Percentiles rank a stretch among this genome's conserved stretches.
Evolutionary conservation across 2,113 vertebrate genomes (phyloP).

Genomic region (Mesitornis unicolor): DNA sequence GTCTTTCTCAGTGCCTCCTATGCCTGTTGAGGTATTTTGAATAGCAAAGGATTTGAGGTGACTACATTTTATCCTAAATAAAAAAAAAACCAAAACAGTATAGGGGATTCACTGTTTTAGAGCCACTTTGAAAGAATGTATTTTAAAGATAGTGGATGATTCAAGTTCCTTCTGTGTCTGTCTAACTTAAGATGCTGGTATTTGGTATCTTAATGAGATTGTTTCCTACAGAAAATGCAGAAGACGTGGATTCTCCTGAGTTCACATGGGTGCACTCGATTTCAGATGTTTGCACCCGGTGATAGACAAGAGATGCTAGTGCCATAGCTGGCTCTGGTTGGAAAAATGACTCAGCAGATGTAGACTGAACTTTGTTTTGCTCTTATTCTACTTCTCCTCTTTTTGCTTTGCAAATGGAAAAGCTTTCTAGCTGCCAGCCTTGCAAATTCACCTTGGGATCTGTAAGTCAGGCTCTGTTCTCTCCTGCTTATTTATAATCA

Average conservation of each 20-base stretch:
- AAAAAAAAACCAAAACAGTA: too few relatives aligned
- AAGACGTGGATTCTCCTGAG: background rate
- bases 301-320: background rate
- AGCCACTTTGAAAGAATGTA: background rate
- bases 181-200: background rate
- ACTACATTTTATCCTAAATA: background rate
- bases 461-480: background rate
- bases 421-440: slow-evolving; percentile 19
- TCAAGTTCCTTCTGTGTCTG: background rate
- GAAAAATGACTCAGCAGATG: accelerated
- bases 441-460: slow-evolving; percentile 33
- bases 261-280: accelerated
- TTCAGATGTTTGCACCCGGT: background rate
- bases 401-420: background rate
- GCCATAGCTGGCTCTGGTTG: background rate
- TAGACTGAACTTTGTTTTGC: background rate
- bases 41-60: background rate
- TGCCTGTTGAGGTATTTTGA: background rate
- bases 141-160: background rate
- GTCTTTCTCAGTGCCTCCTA: background rate
- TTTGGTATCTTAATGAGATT: background rate
- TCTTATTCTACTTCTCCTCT: background rate
- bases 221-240: background rate
- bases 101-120: background rate
- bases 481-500: slow-evolving; percentile 14